These are phyloP conservation scores for Augiades crinisus DNA, from an alignment of 2,888 invertebrate genomes.

Conservation along the genomic window DNA sequence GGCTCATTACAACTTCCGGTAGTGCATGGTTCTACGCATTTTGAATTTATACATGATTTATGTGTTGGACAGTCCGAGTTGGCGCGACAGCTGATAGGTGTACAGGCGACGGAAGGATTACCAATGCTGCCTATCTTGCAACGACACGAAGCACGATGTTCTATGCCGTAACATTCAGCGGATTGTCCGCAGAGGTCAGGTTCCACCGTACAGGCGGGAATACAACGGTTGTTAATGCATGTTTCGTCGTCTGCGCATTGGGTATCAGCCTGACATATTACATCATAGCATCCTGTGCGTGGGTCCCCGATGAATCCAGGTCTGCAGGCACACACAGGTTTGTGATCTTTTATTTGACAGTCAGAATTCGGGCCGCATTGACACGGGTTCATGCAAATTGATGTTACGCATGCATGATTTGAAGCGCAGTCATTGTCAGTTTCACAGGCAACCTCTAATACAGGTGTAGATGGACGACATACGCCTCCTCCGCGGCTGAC, in stretches of 20 bases:
- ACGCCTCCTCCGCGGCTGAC: constrained; percentile 92
- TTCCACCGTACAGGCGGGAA: constrained; percentile 89
- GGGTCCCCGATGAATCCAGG: constrained; percentile 93
- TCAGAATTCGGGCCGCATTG: constrained; percentile 92
- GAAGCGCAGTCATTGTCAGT: constrained; percentile 89
- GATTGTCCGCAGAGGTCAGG: constrained; percentile 87
- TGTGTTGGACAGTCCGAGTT: constrained; percentile 91
- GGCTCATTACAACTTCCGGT: constrained; percentile 86
- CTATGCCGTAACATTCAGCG: constrained; percentile 89
- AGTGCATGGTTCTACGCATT: constrained; percentile 90
- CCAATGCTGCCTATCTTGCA: constrained; percentile 91
- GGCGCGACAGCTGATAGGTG: constrained; percentile 89
- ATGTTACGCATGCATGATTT: constrained; percentile 90
- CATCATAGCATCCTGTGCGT: constrained; percentile 88
- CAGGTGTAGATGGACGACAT: constrained; percentile 87
- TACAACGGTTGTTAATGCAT: constrained; percentile 91
- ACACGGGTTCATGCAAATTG: constrained; percentile 91
- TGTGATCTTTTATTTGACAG: constrained; percentile 91
- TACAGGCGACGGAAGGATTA: constrained; percentile 89
- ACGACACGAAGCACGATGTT: constrained; percentile 91
- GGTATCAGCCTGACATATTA: constrained; percentile 86
- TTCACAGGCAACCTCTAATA: constrained; percentile 84
- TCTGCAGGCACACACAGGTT: constrained; percentile 92
- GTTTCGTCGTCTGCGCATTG: constrained; percentile 92
- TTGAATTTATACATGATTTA: constrained; percentile 90